Conservation (phyloP, 1,140 invertebrate species). For the Cydia amplana region DNA sequence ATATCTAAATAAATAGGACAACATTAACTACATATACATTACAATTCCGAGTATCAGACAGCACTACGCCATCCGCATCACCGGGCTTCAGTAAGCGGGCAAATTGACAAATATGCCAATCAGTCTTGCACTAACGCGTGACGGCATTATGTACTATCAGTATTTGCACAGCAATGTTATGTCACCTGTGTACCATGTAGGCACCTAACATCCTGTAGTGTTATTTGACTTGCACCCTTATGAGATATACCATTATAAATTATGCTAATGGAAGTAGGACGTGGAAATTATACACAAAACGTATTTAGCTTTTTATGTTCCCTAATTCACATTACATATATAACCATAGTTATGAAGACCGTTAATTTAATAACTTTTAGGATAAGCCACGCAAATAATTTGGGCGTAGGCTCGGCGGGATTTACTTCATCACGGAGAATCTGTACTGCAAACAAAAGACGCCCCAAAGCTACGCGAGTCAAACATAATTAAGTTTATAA, state of each 20-base stretch:
- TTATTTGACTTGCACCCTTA: slow-evolving; percentile 3
- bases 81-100: slow-evolving; percentile 27
- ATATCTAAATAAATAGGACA: background rate
- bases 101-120: slow-evolving; percentile 43
- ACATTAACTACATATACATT: background rate
- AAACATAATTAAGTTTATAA: slow-evolving; percentile 18
- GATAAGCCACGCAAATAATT: background rate
- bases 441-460: slow-evolving; percentile 2
- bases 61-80: background rate
- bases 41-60: background rate
- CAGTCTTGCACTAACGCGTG: slow-evolving; percentile 42
- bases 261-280: background rate
- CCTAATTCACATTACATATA: background rate
- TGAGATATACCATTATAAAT: background rate
- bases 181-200: slow-evolving; percentile 46
- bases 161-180: slow-evolving; percentile 44
- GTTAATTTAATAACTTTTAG: background rate
- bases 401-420: background rate
- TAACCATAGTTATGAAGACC: background rate
- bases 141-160: slow-evolving; percentile 38
- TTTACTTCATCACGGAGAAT: background rate
- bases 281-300: too few relatives aligned
- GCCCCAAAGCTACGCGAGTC: background rate
- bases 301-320: too few relatives aligned
- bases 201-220: background rate